phyloP scores from a whole-genome alignment of 2,113 vertebrate genomes.

The Struthio camelus region DNA sequence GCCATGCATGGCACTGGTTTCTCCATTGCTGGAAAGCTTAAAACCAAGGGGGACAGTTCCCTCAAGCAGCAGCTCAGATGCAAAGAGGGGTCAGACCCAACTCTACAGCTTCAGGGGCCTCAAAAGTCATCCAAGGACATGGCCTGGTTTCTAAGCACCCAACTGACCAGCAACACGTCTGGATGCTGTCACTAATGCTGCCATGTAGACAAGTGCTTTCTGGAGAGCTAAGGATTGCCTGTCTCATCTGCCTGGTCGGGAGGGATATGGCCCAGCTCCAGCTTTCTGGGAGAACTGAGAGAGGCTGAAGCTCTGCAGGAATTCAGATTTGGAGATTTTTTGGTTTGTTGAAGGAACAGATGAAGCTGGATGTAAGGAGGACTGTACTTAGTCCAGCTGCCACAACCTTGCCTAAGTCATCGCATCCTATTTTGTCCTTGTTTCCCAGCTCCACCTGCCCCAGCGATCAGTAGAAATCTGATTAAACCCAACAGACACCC shows the following conservation, averaged over 20 bases:
- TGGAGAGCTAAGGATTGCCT: background rate
- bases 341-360: background rate
- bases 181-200: background rate
- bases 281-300: background rate
- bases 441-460: background rate
- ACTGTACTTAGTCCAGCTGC: accelerated
- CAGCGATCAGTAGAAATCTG: background rate
- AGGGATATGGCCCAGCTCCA: background rate
- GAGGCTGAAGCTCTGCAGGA: background rate
- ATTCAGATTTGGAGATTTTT: background rate
- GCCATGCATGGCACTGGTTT: background rate
- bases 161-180: background rate
- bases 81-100: background rate
- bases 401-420: no score
- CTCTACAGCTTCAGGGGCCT: background rate
- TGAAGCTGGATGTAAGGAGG: background rate
- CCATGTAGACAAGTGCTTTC: background rate
- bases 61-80: no score
- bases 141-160: background rate
- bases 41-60: background rate
- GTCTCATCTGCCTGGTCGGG: background rate
- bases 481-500: background rate
- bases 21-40: background rate
- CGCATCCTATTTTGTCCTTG: background rate
- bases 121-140: accelerated